phyloP scores from a whole-genome alignment of 2,113 vertebrate genomes.

The Myocastor coypus region DNA sequence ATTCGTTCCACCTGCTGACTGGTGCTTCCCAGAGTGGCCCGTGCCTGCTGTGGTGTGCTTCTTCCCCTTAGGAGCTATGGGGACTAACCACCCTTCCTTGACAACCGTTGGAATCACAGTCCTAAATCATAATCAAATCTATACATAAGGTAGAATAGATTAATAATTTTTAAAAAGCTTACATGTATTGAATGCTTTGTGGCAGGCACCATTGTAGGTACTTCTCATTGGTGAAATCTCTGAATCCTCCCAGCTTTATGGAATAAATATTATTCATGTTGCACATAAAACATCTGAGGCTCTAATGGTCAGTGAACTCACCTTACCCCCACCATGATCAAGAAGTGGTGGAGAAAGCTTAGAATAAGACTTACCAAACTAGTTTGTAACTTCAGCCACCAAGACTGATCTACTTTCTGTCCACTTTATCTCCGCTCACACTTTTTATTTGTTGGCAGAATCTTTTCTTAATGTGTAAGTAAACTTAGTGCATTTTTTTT shows the following conservation, averaged over 20 bases:
- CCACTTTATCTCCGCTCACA: neutral
- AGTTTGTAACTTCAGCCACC: neutral
- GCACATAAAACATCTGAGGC: neutral
- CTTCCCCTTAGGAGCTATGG: neutral
- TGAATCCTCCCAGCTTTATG: neutral
- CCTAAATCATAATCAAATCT: neutral
- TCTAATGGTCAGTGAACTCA: neutral
- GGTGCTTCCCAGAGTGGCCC: neutral
- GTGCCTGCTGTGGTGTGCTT: neutral
- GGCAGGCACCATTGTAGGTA: neutral
- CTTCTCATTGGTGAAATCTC: neutral
- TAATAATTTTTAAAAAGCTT: neutral
- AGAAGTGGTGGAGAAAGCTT: neutral
- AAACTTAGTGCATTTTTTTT: neutral
- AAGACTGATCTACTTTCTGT: neutral
- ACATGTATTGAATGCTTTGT: neutral
- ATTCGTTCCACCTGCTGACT: neutral
- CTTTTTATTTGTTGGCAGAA: neutral
- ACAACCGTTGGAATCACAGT: neutral
- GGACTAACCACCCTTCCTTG: neutral
- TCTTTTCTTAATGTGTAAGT: neutral
- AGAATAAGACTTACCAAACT: neutral
- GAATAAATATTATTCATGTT: neutral
- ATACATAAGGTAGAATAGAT: neutral
- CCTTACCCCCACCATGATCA: neutral